A percentile compares a stretch with the other conserved stretches of the same genome.
Conservation (phyloP, 2,888 invertebrate species). For the Athrips mouffetella region DNA sequence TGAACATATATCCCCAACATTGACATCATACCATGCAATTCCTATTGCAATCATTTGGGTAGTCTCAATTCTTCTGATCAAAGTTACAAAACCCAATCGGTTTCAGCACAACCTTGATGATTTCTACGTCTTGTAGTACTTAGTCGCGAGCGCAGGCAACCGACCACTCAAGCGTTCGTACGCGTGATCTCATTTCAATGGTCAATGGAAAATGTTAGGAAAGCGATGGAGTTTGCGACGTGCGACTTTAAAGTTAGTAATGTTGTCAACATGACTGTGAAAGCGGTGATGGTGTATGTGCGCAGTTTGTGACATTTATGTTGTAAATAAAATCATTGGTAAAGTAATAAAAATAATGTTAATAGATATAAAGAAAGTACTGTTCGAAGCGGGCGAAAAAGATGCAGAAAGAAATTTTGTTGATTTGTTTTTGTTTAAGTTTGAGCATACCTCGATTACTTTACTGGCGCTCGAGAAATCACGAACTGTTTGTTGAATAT, state of each 20-base stretch:
- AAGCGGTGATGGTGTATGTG: conserved; percentile 1
- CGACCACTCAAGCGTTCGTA: conserved; percentile 15
- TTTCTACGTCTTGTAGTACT: not conserved
- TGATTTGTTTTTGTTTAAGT: too few relatives aligned
- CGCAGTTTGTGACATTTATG: too few relatives aligned
- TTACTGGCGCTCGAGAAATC: too few relatives aligned
- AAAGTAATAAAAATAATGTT: too few relatives aligned
- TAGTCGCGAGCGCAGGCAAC: conserved; percentile 9
- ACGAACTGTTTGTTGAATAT: too few relatives aligned
- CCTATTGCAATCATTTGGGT: not conserved
- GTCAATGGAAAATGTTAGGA: conserved; percentile 14
- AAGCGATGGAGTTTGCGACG: conserved; percentile 7
- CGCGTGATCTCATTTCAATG: conserved; percentile 19
- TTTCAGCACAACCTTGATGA: conserved; percentile 7
- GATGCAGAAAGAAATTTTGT: too few relatives aligned
- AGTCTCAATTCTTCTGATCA: not conserved
- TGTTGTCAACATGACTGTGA: not conserved
- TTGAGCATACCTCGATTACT: too few relatives aligned
- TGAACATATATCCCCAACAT: not conserved
- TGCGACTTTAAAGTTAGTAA: not conserved
- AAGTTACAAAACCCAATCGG: conserved; percentile 5
- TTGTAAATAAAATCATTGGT: too few relatives aligned
- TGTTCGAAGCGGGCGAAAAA: too few relatives aligned
- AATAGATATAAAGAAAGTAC: too few relatives aligned
- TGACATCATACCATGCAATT: not conserved